These are phyloP conservation scores for Siniperca obscura DNA, from an alignment of 2,797 vertebrate species.

Conservation along the genomic window DNA sequence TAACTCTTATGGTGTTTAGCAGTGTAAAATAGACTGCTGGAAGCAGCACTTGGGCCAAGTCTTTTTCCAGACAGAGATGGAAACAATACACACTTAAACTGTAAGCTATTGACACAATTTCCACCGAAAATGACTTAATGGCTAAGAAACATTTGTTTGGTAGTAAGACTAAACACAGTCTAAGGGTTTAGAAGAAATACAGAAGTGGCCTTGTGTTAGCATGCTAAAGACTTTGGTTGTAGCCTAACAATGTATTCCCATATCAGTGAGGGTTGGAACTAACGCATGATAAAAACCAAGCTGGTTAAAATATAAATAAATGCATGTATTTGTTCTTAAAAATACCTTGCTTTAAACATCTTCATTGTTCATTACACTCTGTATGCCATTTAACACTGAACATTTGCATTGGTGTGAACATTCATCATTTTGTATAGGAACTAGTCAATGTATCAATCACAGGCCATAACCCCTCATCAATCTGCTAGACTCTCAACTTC, in stretches of 20 bases:
- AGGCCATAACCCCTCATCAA: background rate
- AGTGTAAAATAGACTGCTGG: slow-evolving; percentile 32
- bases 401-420: background rate
- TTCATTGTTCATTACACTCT: background rate
- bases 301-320: background rate
- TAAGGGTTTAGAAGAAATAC: background rate
- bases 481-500: background rate
- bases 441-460: background rate
- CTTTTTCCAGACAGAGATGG: slow-evolving; percentile 10
- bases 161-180: background rate
- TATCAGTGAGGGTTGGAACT: background rate
- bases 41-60: slow-evolving; percentile 21
- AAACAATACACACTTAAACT: slow-evolving; percentile 19
- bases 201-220: background rate
- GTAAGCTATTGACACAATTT: background rate
- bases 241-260: background rate
- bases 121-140: background rate
- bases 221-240: background rate
- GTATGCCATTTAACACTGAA: background rate
- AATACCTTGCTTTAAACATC: background rate
- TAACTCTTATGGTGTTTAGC: slow-evolving; percentile 19
- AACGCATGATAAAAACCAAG: background rate
- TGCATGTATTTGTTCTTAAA: background rate
- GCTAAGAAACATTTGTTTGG: background rate
- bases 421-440: background rate